A percentile compares a stretch with the other conserved stretches of the same genome.
phyloP scores from a whole-genome alignment of 2,888 invertebrate species.

The Drosophila buzzatii region DNA sequence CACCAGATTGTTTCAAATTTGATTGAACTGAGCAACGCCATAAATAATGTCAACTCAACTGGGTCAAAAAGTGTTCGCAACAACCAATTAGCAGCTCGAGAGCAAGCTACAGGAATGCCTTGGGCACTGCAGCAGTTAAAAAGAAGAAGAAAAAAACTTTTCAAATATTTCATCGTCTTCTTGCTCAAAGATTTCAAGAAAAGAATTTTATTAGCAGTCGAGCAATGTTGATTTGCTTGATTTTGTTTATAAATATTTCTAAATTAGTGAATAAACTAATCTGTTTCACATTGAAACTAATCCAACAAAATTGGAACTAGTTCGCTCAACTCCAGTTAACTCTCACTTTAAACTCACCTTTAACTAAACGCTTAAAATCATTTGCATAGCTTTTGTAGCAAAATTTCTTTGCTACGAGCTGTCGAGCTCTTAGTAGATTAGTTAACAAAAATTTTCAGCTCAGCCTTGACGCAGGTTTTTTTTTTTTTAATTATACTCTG shows the following conservation, averaged over 20 bases:
- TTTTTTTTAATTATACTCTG: constrained; percentile 51
- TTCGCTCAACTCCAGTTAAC: not conserved
- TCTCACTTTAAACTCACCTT: not conserved
- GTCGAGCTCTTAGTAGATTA: constrained; percentile 4
- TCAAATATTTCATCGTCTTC: no score
- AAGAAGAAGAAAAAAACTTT: not conserved
- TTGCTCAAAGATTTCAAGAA: not conserved
- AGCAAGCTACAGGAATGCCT: not conserved
- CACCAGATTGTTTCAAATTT: constrained; percentile 32
- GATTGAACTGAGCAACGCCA: constrained; percentile 27
- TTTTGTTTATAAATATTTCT: no score
- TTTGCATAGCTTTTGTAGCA: not conserved
- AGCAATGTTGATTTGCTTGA: not conserved
- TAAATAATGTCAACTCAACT: constrained; percentile 18
- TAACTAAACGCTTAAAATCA: not conserved
- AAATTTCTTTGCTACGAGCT: not conserved
- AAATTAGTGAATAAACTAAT: no score
- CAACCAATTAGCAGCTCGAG: constrained; percentile 7
- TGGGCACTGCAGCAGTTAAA: no score
- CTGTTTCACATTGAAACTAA: no score
- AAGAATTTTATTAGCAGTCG: not conserved
- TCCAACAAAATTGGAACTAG: not conserved
- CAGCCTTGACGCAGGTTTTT: constrained; percentile 14
- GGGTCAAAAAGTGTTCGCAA: constrained; percentile 1
- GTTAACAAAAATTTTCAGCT: not conserved